Evolutionary conservation across 1,140 invertebrate species (phyloP), one percentile per base, ranked within the genome.

Genomic region (Lasaia peninsularis): DNA sequence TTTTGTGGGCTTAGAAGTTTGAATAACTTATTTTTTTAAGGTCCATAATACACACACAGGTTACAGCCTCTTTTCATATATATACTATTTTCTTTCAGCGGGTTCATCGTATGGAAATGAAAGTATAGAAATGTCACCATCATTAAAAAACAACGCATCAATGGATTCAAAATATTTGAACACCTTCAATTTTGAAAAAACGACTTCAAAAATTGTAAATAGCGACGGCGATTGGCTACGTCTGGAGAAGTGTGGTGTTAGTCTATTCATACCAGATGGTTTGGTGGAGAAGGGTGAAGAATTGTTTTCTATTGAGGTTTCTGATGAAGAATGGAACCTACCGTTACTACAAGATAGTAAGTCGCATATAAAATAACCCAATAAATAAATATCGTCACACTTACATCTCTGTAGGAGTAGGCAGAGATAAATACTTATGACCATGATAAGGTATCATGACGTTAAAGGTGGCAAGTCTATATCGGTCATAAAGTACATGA

Each of bases 281-380:
- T 92, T 94, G 2, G 78, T 95, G 2, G 86, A 90, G 35, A 91
- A 91, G 60, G 91, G 91, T 0, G 84, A 91, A 14, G 92, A 94
- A 67, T 90, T 94, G 61, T 89, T 94, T 16, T 94, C 92, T 64
- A 78, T 95, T 53, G 92, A 93, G 16, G 91, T 95, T 3, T 90
- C 92, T n/a, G 91, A 93, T 61, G 93, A 94, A 64, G 93, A 95
- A 63, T 92, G 92, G 78, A 92, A 93, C 69, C 81, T 92, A 56
- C 94, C 94, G 1, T 83, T 91, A 66, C 80, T 94, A 40, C 88
- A 90, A 69, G 93, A 89, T 75, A 94, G 94, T 95, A 89, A 89
- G 52, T 20, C 12, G n/a, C n/a, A n/a, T n/a, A n/a, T n/a, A n/a
- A n/a, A n/a, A n/a, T n/a, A n/a, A n/a, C n/a, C n/a, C n/a, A n/a